Evolutionary conservation across 2,888 invertebrate genomes (phyloP).

Genomic region (Nemotelus nigrinus): DNA sequence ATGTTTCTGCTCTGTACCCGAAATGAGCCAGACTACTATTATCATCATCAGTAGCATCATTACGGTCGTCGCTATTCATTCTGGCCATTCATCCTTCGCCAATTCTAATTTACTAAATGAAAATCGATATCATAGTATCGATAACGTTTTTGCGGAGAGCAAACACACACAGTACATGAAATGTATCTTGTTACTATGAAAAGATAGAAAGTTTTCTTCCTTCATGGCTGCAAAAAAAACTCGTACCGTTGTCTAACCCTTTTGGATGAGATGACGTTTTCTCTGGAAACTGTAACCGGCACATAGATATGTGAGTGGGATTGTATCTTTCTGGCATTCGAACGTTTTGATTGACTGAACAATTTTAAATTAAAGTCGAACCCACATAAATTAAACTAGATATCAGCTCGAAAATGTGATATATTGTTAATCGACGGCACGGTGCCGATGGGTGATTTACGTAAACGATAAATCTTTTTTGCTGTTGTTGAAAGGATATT

Average conservation of each 20-base stretch:
- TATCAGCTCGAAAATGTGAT: slow-evolving; percentile 5
- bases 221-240: neutral
- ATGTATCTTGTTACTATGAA: slow-evolving; percentile 29
- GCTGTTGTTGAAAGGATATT: too few species aligned
- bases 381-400: slow-evolving; percentile 27
- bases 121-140: neutral
- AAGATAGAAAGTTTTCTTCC: neutral
- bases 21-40: neutral
- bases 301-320: slow-evolving; percentile 7
- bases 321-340: slow-evolving; percentile 2
- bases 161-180: neutral
- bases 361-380: slow-evolving; percentile 32
- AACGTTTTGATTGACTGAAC: slow-evolving; percentile 21
- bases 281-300: slow-evolving; percentile 7
- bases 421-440: neutral
- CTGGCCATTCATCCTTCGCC: too few species aligned
- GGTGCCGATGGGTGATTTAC: too few species aligned
- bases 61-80: too few species aligned
- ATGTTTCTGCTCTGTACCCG: neutral
- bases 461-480: too few species aligned
- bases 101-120: slow-evolving; percentile 13
- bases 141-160: neutral
- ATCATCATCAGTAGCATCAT: neutral
- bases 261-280: slow-evolving; percentile 4
- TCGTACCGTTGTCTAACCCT: slow-evolving; percentile 20